phyloP scores from a whole-genome alignment of 1,140 invertebrate species.

The Anthonomus grandis region DNA sequence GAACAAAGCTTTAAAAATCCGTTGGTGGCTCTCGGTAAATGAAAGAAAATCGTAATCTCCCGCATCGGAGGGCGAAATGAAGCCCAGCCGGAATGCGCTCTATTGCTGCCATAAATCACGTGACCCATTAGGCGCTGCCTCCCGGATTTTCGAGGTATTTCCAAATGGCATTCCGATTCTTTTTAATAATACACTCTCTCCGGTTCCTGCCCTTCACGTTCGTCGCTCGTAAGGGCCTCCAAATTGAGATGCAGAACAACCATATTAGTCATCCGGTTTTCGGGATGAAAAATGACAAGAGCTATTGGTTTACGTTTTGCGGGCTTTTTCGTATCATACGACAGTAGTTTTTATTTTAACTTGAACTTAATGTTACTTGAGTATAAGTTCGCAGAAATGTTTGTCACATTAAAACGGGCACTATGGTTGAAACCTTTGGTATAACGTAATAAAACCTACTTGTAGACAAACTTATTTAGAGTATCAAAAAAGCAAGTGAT shows the following conservation, averaged over 20 bases:
- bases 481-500: too few relatives aligned
- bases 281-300: not conserved
- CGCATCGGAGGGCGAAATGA: conserved; percentile 23
- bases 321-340: too few relatives aligned
- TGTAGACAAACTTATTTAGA: too few relatives aligned
- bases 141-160: conserved; percentile 18
- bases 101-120: conserved; percentile 30
- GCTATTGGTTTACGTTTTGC: too few relatives aligned
- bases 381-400: too few relatives aligned
- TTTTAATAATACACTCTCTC: conserved; percentile 21
- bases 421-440: too few relatives aligned
- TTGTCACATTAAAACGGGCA: too few relatives aligned
- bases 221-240: not conserved
- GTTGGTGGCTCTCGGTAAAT: not conserved
- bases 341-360: too few relatives aligned
- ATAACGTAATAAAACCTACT: too few relatives aligned
- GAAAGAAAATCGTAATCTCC: conserved; percentile 20
- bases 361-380: too few relatives aligned
- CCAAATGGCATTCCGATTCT: conserved; percentile 23
- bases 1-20: too few relatives aligned
- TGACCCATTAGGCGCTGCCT: conserved; percentile 13
- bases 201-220: not conserved
- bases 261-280: not conserved
- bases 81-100: conserved; percentile 20
- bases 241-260: conserved; percentile 14